phyloP scores from a whole-genome alignment of 1,140 invertebrate species.

The Pachypeltis micranthus region DNA sequence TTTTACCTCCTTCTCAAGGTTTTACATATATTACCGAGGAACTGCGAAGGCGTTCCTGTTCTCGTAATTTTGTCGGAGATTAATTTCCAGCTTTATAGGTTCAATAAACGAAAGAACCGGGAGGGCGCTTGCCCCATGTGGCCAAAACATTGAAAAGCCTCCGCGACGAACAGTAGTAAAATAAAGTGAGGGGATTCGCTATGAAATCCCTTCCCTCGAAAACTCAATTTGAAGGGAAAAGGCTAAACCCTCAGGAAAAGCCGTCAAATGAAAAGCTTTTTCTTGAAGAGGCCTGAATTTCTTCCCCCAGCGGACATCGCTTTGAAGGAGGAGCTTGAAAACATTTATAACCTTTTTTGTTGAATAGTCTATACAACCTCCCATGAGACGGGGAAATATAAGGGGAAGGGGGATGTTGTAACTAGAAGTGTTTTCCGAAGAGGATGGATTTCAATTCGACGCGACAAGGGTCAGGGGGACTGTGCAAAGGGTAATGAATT shows the following conservation, averaged over 20 bases:
- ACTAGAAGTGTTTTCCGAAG: no score
- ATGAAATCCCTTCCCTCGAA: neutral
- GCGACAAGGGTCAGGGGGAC: no score
- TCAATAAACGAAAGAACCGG: neutral
- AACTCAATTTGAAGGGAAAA: neutral
- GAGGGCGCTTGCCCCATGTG: neutral
- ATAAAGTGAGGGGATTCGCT: conserved; percentile 1
- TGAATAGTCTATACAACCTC: conserved; percentile 1
- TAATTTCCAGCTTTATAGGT: no score
- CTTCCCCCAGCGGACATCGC: neutral
- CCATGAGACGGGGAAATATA: neutral
- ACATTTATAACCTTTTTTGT: conserved; percentile 3
- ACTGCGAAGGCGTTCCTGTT: no score
- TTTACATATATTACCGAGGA: no score
- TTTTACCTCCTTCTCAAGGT: no score
- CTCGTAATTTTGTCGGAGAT: no score
- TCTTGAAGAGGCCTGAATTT: neutral
- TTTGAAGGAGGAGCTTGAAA: conserved; percentile 1
- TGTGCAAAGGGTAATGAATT: no score
- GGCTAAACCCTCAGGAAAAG: neutral
- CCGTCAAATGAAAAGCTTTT: conserved; percentile 9
- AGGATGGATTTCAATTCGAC: no score
- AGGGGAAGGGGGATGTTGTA: neutral
- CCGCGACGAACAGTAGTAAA: neutral
- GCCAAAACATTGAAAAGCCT: conserved; percentile 2